Base-by-base conservation (phyloP, 2,797 vertebrate genomes). In the Botia almorhae region DNA sequence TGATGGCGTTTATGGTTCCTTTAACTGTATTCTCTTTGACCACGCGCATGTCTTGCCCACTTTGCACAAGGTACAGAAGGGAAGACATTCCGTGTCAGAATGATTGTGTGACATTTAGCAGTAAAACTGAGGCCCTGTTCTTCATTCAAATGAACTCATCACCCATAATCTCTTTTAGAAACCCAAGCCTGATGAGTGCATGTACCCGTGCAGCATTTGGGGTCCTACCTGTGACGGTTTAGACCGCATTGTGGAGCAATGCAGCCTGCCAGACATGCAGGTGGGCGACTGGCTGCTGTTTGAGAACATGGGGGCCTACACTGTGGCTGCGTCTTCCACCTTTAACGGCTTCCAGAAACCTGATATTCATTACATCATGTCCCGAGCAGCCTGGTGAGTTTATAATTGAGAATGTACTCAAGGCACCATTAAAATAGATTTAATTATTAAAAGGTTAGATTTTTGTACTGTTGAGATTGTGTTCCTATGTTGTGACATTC, bases 271-370 rank as follows among this genome's bases (percentile, higher is more conserved):
- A 0, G 97, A 99, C 82, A 82, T 98, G 89, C 97, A 98, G 2
- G 94, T 98, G 64, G 98, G 97, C 0, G 98, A 99, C 74, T 99
- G 97, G 98, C 92, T 99, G 91, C 89, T 99, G 8, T 99, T 98
- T 89, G 96, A 99, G 69, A 97, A 98, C 91, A 99, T 98, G 98
- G 97, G 98, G 0, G 98, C 98, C 69, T 99, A 99, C 85, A 99
- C 97, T 0, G 95, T 99, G 14, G 95, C 97, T 0, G 96, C 96
- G 0, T 91, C 96, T 64, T 98, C 98, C 29, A 98, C 96, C 48
- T 98, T 99, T 90, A 99, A 98, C 0, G 97, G 98, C 29, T 99
- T 99, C 91, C 96, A 98, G 90, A 95, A 94, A 81, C 98, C 98
- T 0, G 93, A 96, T 64, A 95, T 98, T 73, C 81, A 95, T 84